phyloP scores from a whole-genome alignment of 2,797 vertebrate genomes.

The Myotis findleyi region DNA sequence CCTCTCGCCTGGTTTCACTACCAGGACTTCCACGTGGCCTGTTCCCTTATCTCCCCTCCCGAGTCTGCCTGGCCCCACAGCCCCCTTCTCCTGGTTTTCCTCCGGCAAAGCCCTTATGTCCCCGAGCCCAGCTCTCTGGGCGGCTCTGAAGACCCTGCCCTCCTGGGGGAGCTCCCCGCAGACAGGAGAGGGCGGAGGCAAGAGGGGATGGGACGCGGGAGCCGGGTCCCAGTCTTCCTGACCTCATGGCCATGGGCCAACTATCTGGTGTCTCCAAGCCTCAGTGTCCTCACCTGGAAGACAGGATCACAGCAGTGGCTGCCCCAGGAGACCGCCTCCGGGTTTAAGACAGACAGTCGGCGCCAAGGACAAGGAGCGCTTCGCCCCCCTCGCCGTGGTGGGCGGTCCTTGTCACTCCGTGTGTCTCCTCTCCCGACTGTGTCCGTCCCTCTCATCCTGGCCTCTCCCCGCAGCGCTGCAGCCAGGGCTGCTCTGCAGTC shows the following conservation, averaged over 20 bases:
- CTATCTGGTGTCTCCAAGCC: neutral
- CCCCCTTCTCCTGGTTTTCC: neutral
- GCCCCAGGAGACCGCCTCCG: neutral
- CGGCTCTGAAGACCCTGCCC: neutral
- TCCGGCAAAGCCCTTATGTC: no score
- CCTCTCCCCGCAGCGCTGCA: neutral
- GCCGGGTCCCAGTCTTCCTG: neutral
- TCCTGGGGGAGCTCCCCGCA: accelerated
- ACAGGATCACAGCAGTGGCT: no score
- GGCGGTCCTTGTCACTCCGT: accelerated
- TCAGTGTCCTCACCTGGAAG: neutral
- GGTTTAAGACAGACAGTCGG: neutral
- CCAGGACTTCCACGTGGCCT: accelerated
- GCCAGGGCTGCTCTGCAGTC: neutral
- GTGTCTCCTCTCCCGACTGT: neutral
- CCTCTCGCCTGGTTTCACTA: accelerated
- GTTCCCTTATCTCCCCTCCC: neutral
- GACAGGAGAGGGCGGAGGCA: no score
- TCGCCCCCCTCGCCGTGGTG: neutral
- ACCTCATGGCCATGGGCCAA: neutral
- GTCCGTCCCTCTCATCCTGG: neutral
- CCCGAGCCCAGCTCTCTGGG: accelerated
- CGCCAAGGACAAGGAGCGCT: neutral
- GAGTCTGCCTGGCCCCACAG: accelerated
- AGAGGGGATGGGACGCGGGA: no score